Evolutionary conservation across 2,888 invertebrate genomes (phyloP).

Genomic region (Panopea generosa): DNA sequence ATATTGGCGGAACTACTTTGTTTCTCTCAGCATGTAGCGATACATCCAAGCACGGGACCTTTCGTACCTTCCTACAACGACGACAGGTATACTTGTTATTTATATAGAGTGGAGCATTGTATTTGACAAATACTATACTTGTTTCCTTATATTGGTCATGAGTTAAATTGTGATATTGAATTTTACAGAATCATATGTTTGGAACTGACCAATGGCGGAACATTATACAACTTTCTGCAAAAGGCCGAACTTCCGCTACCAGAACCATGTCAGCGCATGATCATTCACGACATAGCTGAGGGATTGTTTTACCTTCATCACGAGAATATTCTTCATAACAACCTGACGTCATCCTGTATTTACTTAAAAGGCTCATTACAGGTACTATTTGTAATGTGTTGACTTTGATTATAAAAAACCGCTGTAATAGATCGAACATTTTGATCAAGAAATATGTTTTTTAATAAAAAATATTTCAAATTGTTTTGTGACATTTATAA

Average conservation of each 20-base stretch:
- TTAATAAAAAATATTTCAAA: too few relatives aligned
- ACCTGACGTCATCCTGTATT: constrained; percentile 74
- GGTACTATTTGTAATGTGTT: constrained; percentile 52
- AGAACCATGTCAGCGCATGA: constrained; percentile 75
- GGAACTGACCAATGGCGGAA: constrained; percentile 76
- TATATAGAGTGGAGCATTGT: too few relatives aligned
- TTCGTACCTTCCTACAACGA: too few relatives aligned
- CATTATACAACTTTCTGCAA: constrained; percentile 71
- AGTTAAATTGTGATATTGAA: too few relatives aligned
- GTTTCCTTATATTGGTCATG: too few relatives aligned
- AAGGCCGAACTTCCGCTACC: constrained; percentile 74
- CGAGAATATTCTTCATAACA: constrained; percentile 78
- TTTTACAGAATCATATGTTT: constrained; percentile 80
- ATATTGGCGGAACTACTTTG: too few relatives aligned
- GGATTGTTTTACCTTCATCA: constrained; percentile 78
- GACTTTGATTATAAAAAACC: background rate
- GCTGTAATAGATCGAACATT: too few relatives aligned
- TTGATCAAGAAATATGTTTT: constrained; percentile 10
- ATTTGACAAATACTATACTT: too few relatives aligned
- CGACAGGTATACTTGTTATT: too few relatives aligned
- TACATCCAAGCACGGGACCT: too few relatives aligned
- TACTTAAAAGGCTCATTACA: constrained; percentile 80
- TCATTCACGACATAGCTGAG: constrained; percentile 78
- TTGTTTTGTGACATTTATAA: too few relatives aligned
- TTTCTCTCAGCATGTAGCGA: too few relatives aligned